Evolutionary conservation across 2,888 invertebrate genomes (phyloP).

Genomic region (Andrena trimmerana): DNA sequence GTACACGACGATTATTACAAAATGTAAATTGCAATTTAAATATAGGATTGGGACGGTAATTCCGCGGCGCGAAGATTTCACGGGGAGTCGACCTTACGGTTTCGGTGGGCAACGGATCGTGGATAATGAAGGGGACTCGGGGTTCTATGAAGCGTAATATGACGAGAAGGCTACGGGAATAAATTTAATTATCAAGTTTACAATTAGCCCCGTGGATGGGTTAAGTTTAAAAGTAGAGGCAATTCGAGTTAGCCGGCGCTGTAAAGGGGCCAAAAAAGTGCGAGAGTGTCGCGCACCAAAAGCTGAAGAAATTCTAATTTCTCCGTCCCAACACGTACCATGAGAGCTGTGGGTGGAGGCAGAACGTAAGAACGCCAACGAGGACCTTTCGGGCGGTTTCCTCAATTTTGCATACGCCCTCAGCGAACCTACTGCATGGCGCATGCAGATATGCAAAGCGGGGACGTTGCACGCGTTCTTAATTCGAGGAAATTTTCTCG

Average conservation of each 20-base stretch:
- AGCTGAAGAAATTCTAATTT: constrained; percentile 13
- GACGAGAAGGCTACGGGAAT: no score
- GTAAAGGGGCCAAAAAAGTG: constrained; percentile 1
- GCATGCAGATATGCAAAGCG: constrained; percentile 12
- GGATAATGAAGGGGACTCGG: neutral
- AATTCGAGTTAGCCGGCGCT: neutral
- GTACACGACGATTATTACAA: neutral
- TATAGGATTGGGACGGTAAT: neutral
- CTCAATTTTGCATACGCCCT: constrained; percentile 1
- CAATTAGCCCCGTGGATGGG: no score
- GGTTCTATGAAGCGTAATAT: no score
- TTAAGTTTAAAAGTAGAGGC: neutral
- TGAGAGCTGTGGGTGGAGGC: neutral
- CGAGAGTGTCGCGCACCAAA: neutral
- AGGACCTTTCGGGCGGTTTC: constrained; percentile 11
- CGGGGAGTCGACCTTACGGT: neutral
- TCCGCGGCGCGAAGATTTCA: neutral
- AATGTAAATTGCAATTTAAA: neutral
- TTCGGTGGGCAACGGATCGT: neutral
- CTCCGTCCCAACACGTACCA: neutral
- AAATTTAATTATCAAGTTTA: no score
- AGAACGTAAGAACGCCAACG: constrained; percentile 12
- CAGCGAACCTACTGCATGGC: constrained; percentile 1
- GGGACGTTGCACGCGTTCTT: constrained; percentile 10
- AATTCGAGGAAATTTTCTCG: constrained; percentile 4